phyloP scores from a whole-genome alignment of 35 echinoderm and acorn worm species.

The Heliocidaris tuberculata region DNA sequence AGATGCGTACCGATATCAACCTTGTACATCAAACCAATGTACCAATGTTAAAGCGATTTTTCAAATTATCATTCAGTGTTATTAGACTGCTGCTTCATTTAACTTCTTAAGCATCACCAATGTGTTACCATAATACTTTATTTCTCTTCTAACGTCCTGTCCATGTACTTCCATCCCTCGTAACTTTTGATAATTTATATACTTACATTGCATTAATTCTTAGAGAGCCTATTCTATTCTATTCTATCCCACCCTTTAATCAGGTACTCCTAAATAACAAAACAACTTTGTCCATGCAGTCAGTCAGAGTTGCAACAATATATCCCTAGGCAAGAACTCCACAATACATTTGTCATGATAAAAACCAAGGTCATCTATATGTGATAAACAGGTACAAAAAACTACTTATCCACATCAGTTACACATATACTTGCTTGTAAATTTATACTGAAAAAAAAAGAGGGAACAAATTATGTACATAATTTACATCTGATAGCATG shows the following conservation, averaged over 20 bases:
- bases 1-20: too few relatives aligned
- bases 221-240: background rate
- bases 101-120: too few relatives aligned
- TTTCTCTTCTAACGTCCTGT: too few relatives aligned
- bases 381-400: background rate
- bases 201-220: too few relatives aligned
- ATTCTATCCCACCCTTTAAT: background rate
- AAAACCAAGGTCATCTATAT: background rate
- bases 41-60: too few relatives aligned
- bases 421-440: background rate
- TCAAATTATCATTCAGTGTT: too few relatives aligned
- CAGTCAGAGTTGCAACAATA: background rate
- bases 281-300: background rate
- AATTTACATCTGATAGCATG: background rate
- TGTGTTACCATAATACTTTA: too few relatives aligned
- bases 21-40: too few relatives aligned
- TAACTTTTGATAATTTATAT: too few relatives aligned
- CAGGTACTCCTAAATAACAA: background rate
- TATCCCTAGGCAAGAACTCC: background rate
- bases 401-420: background rate
- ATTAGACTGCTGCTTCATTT: too few relatives aligned
- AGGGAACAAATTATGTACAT: slow-evolving; percentile 28
- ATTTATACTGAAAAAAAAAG: background rate
- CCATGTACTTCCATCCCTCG: too few relatives aligned
- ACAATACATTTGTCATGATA: background rate